Evolutionary conservation across 2,888 invertebrate genomes (phyloP).

Genomic region (Dichetophora obliterata): DNA sequence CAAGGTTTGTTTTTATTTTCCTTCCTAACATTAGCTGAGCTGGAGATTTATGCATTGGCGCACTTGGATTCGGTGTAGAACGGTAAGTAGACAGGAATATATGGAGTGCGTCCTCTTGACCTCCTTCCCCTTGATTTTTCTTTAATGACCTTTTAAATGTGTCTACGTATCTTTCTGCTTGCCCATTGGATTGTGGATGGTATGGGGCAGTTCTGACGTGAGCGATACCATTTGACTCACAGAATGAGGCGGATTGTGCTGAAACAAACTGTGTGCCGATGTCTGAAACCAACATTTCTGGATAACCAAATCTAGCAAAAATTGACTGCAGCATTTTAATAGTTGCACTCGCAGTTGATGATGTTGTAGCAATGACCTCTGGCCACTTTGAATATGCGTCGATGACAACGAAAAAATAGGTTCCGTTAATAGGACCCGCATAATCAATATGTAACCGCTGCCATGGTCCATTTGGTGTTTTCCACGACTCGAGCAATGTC

Average conservation of each 20-base stretch:
- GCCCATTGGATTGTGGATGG: background rate
- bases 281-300: background rate
- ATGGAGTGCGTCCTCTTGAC: background rate
- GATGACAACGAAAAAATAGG: no score
- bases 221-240: background rate
- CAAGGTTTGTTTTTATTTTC: conserved; percentile 16
- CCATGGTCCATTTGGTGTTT: background rate
- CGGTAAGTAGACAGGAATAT: conserved; percentile 12
- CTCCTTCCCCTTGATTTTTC: background rate
- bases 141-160: background rate
- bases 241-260: background rate
- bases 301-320: background rate
- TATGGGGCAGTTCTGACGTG: background rate
- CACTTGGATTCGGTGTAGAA: background rate
- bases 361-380: no score
- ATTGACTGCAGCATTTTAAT: background rate
- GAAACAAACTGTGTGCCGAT: background rate
- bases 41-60: background rate
- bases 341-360: background rate
- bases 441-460: background rate
- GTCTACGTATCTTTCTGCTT: background rate
- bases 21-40: conserved; percentile 12
- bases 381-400: no score
- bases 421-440: no score
- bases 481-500: background rate